These are phyloP conservation scores for Rhysida immarginata DNA, from an alignment of 1,140 invertebrate genomes.

Conservation along the genomic window DNA sequence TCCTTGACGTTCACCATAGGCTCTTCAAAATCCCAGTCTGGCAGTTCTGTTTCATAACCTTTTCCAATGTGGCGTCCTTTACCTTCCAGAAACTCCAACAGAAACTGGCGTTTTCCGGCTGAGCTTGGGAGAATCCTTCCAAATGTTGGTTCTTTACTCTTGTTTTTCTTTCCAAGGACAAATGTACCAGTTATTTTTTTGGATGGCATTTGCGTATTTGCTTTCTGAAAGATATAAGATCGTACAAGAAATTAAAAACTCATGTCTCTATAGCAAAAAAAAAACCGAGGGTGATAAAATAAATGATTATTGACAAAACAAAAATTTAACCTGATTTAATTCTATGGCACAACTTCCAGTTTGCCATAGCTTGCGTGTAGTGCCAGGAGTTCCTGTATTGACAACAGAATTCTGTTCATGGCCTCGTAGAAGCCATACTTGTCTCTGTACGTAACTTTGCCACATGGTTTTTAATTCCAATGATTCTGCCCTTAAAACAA, in stretches of 20 bases:
- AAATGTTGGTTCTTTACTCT: neutral
- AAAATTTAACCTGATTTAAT: neutral
- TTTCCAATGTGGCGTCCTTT: neutral
- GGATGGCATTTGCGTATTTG: slow-evolving; percentile 1
- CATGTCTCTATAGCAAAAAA: too few relatives aligned
- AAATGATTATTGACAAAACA: too few relatives aligned
- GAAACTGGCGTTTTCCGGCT: slow-evolving; percentile 1
- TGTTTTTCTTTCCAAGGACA: slow-evolving; percentile 2
- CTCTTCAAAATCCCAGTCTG: slow-evolving; percentile 5
- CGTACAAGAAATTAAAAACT: too few relatives aligned
- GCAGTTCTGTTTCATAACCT: neutral
- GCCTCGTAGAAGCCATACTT: slow-evolving; percentile 42
- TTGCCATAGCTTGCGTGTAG: neutral
- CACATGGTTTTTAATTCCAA: slow-evolving; percentile 70
- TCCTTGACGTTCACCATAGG: neutral
- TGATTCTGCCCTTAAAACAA: slow-evolving; percentile 57
- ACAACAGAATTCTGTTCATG: neutral
- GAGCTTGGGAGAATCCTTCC: slow-evolving; percentile 4
- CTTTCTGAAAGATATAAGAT: neutral
- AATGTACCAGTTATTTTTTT: slow-evolving; percentile 6
- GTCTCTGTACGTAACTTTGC: slow-evolving; percentile 70
- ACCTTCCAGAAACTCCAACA: slow-evolving; percentile 2
- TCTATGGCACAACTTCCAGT: neutral
- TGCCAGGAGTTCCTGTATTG: neutral
- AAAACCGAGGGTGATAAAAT: too few relatives aligned